A percentile compares a stretch with the other conserved stretches of the same genome.
phyloP scores from a whole-genome alignment of 2,797 vertebrate species.

The Taeniopygia guttata region DNA sequence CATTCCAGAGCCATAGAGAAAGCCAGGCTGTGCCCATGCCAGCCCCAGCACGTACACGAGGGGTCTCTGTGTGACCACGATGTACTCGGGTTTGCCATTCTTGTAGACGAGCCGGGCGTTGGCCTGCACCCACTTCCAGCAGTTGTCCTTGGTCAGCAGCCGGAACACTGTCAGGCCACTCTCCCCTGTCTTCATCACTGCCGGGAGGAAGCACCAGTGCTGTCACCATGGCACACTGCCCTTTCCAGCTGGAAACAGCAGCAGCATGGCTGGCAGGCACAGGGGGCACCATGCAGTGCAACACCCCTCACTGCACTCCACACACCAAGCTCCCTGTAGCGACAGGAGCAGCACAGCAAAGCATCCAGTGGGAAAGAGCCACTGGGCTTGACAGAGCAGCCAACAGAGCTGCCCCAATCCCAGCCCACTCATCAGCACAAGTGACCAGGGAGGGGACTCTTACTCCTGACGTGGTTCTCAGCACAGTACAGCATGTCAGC shows the following conservation, averaged over 20 bases:
- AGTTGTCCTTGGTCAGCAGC: constrained; percentile 84
- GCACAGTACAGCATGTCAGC: constrained; percentile 56
- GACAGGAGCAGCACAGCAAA: not conserved
- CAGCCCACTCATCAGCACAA: not conserved
- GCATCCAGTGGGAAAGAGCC: not conserved
- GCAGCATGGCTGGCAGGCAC: not conserved
- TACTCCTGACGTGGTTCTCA: constrained; percentile 57
- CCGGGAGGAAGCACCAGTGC: accelerated
- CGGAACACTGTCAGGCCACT: constrained; percentile 85
- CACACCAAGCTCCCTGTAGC: not conserved
- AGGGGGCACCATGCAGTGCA: not conserved
- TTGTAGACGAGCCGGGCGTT: constrained; percentile 85
- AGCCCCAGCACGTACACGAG: constrained; percentile 74
- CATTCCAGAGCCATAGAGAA: accelerated
- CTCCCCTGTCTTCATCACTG: constrained; percentile 85
- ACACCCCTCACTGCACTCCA: not conserved
- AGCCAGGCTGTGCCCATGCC: not conserved
- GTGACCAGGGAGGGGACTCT: not conserved
- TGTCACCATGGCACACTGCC: accelerated
- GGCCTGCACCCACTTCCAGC: constrained; percentile 87
- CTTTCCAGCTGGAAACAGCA: not conserved
- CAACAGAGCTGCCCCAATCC: accelerated
- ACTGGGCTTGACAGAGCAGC: not conserved
- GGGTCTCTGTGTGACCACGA: constrained; percentile 85
- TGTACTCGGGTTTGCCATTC: constrained; percentile 82